These are phyloP conservation scores for Eupristina koningsbergeri DNA, from an alignment of 1,140 invertebrate genomes.

Conservation along the genomic window DNA sequence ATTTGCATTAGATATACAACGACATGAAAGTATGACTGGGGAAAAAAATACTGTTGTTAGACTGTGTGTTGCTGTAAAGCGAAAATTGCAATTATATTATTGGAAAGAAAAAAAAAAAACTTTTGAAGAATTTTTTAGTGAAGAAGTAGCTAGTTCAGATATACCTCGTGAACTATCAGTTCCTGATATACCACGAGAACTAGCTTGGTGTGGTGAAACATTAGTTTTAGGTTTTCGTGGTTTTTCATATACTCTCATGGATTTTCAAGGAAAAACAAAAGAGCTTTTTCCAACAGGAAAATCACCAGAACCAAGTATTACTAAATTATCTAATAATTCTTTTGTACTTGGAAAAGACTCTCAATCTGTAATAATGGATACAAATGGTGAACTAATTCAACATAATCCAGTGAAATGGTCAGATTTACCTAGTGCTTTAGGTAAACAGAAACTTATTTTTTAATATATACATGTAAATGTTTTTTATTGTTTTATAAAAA, in stretches of 20 bases:
- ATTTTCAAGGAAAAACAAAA: conserved; percentile 77
- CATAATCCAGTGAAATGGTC: conserved; percentile 86
- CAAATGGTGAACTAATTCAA: conserved; percentile 79
- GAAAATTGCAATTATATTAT: conserved; percentile 90
- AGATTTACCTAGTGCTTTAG: conserved; percentile 83
- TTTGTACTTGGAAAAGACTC: conserved; percentile 87
- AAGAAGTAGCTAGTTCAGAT: conserved; percentile 77
- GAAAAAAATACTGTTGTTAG: conserved; percentile 83
- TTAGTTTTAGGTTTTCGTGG: conserved; percentile 69
- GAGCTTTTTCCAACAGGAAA: conserved; percentile 91
- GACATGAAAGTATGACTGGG: conserved; percentile 78
- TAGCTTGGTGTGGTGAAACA: conserved; percentile 82
- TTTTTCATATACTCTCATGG: conserved; percentile 68
- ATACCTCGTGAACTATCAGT: conserved; percentile 76
- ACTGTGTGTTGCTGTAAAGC: conserved; percentile 90
- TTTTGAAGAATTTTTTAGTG: conserved; percentile 83
- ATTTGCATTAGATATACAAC: conserved; percentile 88
- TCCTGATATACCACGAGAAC: conserved; percentile 86
- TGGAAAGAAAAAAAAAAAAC: conserved; percentile 85
- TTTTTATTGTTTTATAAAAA: neutral
- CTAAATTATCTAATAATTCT: conserved; percentile 81
- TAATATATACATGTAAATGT: too few species aligned
- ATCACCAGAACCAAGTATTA: conserved; percentile 87
- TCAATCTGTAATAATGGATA: conserved; percentile 87
- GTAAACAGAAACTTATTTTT: conserved; percentile 72